These are phyloP conservation scores for Micoletzkya japonica DNA, from an alignment of 2,888 invertebrate species.

Conservation along the genomic window DNA sequence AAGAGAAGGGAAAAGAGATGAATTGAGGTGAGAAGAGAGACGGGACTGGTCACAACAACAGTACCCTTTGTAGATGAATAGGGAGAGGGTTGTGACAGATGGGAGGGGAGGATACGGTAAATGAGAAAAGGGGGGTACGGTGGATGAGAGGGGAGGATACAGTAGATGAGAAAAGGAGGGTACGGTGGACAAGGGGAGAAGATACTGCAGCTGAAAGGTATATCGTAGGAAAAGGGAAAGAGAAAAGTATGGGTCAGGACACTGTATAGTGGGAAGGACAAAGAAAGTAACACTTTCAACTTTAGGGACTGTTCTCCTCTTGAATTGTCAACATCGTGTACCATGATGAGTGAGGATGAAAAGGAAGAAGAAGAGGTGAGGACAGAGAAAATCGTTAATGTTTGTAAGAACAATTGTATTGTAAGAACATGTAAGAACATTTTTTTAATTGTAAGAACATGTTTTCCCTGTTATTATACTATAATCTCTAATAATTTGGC, in stretches of 20 bases:
- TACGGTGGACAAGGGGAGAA: not conserved
- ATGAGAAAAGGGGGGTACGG: not conserved
- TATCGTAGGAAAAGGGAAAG: not conserved
- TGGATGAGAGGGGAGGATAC: conserved; percentile 1
- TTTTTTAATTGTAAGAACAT: too few relatives aligned
- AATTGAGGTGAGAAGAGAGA: too few relatives aligned
- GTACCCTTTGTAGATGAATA: too few relatives aligned
- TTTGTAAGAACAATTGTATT: too few relatives aligned
- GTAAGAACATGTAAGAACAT: too few relatives aligned
- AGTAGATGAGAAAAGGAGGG: conserved; percentile 1
- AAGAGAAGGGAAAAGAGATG: too few relatives aligned
- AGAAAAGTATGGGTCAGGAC: not conserved
- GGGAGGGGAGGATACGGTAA: too few relatives aligned
- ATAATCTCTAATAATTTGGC: too few relatives aligned
- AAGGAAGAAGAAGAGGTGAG: not conserved
- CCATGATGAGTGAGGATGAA: not conserved
- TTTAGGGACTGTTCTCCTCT: not conserved
- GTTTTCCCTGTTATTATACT: too few relatives aligned
- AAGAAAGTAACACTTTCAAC: too few relatives aligned
- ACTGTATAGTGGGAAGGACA: not conserved
- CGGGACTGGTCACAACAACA: too few relatives aligned
- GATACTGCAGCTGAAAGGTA: not conserved
- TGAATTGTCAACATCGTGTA: not conserved
- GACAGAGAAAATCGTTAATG: not conserved
- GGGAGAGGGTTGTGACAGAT: too few relatives aligned